phyloP scores from a whole-genome alignment of 1,140 invertebrate genomes.

The Trichomalopsis sarcophagae region DNA sequence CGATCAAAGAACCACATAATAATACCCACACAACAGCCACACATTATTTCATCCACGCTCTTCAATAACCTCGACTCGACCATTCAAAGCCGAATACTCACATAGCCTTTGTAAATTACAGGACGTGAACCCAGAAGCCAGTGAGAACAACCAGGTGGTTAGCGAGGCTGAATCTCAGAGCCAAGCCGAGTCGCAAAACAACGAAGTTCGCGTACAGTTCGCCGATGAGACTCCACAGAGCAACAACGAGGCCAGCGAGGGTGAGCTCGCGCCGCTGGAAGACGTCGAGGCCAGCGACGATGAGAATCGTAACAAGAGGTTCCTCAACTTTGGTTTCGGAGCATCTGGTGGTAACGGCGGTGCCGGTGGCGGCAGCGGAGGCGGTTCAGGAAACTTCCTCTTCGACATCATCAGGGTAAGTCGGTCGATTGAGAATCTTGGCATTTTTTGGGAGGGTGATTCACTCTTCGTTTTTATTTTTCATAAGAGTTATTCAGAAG shows the following conservation, averaged over 20 bases:
- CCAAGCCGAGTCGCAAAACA: conserved; percentile 77
- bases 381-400: conserved; percentile 89
- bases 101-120: conserved; percentile 49
- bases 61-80: too few species aligned
- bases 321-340: conserved; percentile 82
- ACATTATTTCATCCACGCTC: not conserved
- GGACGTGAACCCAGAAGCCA: conserved; percentile 70
- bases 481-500: too few species aligned
- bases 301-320: conserved; percentile 87
- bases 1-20: too few species aligned
- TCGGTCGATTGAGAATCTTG: conserved; percentile 49
- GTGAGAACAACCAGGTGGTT: conserved; percentile 68
- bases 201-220: conserved; percentile 79
- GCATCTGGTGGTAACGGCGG: conserved; percentile 70
- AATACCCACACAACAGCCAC: too few species aligned
- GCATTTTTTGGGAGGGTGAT: too few species aligned
- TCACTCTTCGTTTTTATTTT: too few species aligned
- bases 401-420: conserved; percentile 91
- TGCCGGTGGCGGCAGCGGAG: conserved; percentile 75
- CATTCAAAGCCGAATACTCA: not conserved
- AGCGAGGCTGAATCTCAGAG: conserved; percentile 59
- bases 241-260: conserved; percentile 71
- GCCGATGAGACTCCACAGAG: conserved; percentile 74
- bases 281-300: conserved; percentile 80
- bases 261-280: conserved; percentile 77